Conservation (phyloP, 2,113 vertebrate genomes). For the Ctenodactylus gundi region DNA sequence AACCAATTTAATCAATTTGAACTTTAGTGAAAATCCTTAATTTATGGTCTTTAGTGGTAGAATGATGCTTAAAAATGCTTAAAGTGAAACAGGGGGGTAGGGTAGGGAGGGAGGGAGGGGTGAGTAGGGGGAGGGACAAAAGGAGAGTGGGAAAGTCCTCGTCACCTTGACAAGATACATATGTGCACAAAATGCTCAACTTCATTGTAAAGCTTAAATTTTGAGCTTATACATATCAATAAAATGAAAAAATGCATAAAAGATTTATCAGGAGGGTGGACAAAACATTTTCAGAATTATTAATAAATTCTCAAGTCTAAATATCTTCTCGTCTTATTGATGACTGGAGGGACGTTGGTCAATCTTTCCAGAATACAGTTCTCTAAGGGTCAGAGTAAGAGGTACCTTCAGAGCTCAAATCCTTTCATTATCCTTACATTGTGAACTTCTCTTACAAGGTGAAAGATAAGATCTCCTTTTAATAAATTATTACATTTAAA, state of each 20-base stretch:
- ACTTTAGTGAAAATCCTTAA: neutral
- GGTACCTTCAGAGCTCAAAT: neutral
- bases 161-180: no score
- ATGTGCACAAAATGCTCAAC: no score
- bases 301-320: neutral
- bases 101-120: no score
- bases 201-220: no score
- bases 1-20: neutral
- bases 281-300: neutral
- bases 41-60: neutral
- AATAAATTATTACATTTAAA: neutral
- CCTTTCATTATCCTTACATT: neutral
- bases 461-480: neutral
- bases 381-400: neutral
- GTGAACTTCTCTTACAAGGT: neutral
- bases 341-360: neutral
- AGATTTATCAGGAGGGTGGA: neutral
- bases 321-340: conserved; percentile 1
- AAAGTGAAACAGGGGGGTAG: no score
- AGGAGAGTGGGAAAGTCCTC: no score
- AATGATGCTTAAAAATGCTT: neutral
- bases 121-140: no score
- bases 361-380: neutral
- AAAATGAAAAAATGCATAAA: no score
- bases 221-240: no score